Conservation (phyloP, 2,797 vertebrate genomes). For the Peromyscus attwateri region DNA sequence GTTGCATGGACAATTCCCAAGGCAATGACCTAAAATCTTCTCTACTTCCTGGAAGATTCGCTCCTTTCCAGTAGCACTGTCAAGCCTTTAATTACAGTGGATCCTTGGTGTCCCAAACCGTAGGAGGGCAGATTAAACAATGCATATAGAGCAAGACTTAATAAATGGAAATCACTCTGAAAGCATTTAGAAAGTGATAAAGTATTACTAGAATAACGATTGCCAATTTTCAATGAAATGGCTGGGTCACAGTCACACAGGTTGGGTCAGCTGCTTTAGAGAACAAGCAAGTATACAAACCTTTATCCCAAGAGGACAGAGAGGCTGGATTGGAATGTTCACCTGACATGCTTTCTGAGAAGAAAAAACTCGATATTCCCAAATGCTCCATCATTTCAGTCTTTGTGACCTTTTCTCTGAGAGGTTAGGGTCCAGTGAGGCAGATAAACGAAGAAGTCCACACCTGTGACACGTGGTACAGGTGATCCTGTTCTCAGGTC, state of each 20-base stretch:
- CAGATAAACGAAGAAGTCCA: background rate
- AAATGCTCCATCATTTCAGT: background rate
- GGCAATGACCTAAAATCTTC: background rate
- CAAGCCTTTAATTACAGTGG: background rate
- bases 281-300: background rate
- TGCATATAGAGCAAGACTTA: background rate
- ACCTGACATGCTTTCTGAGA: background rate
- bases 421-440: background rate
- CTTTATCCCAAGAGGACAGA: background rate
- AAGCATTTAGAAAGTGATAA: slow-evolving; percentile 4
- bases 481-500: background rate
- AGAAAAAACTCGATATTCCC: background rate
- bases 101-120: background rate
- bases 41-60: too few relatives aligned
- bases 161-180: background rate
- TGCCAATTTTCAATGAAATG: background rate
- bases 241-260: background rate
- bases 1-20: background rate
- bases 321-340: background rate
- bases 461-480: background rate
- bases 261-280: background rate
- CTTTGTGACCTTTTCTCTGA: background rate
- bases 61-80: too few relatives aligned
- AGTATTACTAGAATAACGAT: background rate
- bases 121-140: background rate